Base-by-base conservation (phyloP, 2,888 invertebrate species). In the Lysandra bellargus region DNA sequence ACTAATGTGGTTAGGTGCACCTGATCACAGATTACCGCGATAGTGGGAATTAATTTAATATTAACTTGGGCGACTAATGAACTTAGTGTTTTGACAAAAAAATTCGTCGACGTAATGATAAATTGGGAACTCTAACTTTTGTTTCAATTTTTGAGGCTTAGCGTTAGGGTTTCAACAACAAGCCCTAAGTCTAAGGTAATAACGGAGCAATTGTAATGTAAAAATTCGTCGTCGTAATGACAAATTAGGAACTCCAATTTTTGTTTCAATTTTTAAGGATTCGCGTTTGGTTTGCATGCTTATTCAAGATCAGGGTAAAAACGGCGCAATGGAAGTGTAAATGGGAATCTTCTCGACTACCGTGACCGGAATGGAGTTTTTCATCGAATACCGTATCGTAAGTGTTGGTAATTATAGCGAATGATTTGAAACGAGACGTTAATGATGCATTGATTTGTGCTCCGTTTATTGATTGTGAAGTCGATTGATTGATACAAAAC, bases 391-490 rank as follows among this genome's bases (percentile, higher is more conserved):
- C 60, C 73, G 69, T 64, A 60, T 78, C 76, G 49, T 53, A 53
- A 75, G 75, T 75, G 44, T 75, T 75, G 76, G 57, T 76, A 76
- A 76, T 76, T 76, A 76, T 76, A 76, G 30, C 76, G 33, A 57
- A 76, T 76, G 17, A 76, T 76, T 76, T 57, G 6, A 53, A 76
- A 33, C 78, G 60, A 85, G 85, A 84, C 80, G 88, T 88, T 90
- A 89, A 90, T 87, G 89, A 87, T 86, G 88, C 92, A 93, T 93
- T 93, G 93, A 93, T 94, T 93, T 92, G 90, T 90, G 74, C 60
- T 60, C 84, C 85, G 89, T 85, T 89, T 92, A 93, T 94, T 93
- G 93, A 93, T 93, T 92, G 88, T 88, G 85, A 85, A 80, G 82
- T 82, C 91, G 91, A 93, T 93, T 90, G 92, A 93, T 93, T 87